phyloP scores from a whole-genome alignment of 2,113 vertebrate genomes.

The Numida meleagris region DNA sequence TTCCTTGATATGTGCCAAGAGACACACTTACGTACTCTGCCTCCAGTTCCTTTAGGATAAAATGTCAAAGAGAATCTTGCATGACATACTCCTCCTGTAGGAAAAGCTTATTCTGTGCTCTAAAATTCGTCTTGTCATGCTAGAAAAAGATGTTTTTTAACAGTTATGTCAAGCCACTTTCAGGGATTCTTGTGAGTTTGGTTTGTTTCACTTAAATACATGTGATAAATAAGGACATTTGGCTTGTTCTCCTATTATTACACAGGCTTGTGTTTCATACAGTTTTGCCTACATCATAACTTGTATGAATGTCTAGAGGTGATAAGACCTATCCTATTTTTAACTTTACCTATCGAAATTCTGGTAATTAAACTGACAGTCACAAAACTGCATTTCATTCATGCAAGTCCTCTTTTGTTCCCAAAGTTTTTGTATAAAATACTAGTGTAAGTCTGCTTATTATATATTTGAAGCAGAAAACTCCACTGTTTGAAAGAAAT shows the following conservation, averaged over 20 bases:
- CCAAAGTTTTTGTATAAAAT: accelerated
- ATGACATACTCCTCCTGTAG: not conserved
- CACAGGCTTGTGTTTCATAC: accelerated
- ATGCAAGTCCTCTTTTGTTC: accelerated
- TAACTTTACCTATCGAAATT: not conserved
- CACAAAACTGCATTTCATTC: accelerated
- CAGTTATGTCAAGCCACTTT: not conserved
- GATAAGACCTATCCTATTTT: not conserved
- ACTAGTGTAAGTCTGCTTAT: not conserved
- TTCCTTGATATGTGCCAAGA: not conserved
- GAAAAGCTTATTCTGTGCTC: accelerated
- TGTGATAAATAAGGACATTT: not conserved
- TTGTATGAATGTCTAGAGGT: not conserved
- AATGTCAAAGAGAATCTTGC: not conserved
- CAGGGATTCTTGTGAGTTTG: accelerated
- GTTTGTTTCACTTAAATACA: not conserved
- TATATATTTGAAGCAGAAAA: not conserved
- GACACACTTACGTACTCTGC: accelerated
- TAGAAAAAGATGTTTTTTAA: not conserved
- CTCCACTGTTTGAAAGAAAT: not conserved
- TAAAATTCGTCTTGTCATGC: not conserved
- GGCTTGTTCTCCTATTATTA: not conserved
- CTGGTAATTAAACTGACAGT: not conserved
- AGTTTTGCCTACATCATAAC: not conserved
- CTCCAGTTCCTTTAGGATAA: not conserved